Evolutionary conservation across 2,888 invertebrate genomes (phyloP), one percentile per base, ranked within the genome.

Genomic region (Catocala sponsa): DNA sequence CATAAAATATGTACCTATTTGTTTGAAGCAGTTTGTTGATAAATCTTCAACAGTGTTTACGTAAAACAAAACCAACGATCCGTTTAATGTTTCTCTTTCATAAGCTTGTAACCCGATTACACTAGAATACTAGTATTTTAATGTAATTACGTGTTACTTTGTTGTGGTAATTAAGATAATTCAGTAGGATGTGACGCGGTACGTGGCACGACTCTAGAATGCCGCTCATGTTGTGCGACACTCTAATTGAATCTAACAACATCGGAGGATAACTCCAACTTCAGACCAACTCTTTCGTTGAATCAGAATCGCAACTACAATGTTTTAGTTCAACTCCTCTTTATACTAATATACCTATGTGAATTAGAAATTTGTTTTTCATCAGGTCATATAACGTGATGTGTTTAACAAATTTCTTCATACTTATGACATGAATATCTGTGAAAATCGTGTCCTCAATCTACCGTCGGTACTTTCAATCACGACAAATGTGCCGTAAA

Each of bases 141-240:
- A 85, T 84, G 76, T 84, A 85, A 88, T 86, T 86, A 87, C 78
- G 66, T 57, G 72, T 71, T 70, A 83, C 79, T 80, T 78, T 82
- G 82, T 84, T 84, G 84, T 83, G 74, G 83, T 83, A 87, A 88
- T 84, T 79, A 85, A 86, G 83, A 87, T 88, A 88, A 89, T 87
- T 89, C 76, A 78, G 82, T 81, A 79, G 78, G 82, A 81, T 79
- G 75, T 78, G 81, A 76, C 72, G 79, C 83, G 73, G 79, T 0
- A 38, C 35, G 35, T 38, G 35, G 35, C 35, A 38, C 35, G 35
- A 38, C 35, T 38, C 35, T 38, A 6, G 35, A 7, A 38, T 38
- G 35, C 35, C 35, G 35, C 35, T 9, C 35, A 9, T 9, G 35
- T 9, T 9, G 35, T 38, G 60, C 76, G 78, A 70, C 79, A 76